phyloP scores from a whole-genome alignment of 1,140 invertebrate species.

The Mycetomoellerius zeteki region DNA sequence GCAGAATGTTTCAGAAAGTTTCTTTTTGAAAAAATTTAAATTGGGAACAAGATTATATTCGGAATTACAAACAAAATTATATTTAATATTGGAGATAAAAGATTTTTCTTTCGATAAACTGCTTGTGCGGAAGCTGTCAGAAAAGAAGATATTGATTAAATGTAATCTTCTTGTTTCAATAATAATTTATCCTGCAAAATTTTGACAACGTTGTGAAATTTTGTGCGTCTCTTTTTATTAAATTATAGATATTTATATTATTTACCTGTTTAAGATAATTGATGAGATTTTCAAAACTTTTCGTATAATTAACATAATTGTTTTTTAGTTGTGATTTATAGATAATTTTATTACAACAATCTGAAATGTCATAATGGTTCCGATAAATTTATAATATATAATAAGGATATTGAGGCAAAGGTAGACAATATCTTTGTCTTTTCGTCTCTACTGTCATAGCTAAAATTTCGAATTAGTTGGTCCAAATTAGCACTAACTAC shows the following conservation, averaged over 20 bases:
- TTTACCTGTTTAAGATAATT: neutral
- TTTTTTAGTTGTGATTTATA: neutral
- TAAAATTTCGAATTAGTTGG: slow-evolving; percentile 15
- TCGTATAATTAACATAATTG: neutral
- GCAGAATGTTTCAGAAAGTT: neutral
- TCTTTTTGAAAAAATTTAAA: slow-evolving; percentile 1
- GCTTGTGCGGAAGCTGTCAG: neutral
- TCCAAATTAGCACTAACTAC: slow-evolving; percentile 42
- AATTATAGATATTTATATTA: neutral
- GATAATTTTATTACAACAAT: neutral
- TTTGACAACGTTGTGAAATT: neutral
- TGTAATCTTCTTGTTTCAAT: neutral
- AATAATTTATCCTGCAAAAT: neutral
- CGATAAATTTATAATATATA: slow-evolving; percentile 69
- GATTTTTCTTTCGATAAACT: neutral
- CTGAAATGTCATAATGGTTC: slow-evolving; percentile 69
- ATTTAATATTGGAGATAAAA: slow-evolving; percentile 8
- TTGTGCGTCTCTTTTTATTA: neutral
- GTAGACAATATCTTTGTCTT: slow-evolving; percentile 74
- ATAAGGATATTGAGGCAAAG: slow-evolving; percentile 79
- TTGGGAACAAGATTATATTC: neutral
- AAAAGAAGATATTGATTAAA: slow-evolving; percentile 10
- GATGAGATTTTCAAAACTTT: neutral
- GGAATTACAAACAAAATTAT: neutral
- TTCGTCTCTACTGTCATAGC: slow-evolving; percentile 17